Evolutionary conservation across 2,797 vertebrate species (phyloP).

Genomic region (Coluber constrictor): DNA sequence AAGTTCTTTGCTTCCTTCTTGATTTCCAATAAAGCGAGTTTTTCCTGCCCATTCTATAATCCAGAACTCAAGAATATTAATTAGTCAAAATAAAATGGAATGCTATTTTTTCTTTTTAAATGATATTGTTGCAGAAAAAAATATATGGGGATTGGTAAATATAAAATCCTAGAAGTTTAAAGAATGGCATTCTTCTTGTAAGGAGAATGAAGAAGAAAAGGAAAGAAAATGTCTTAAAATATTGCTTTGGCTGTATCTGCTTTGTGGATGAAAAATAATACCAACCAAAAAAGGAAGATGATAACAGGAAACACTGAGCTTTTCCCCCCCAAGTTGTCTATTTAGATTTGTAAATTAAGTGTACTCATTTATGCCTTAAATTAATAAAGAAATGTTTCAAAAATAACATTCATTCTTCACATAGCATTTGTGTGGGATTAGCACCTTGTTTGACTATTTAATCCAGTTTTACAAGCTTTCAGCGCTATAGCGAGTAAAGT

Average conservation of each 20-base stretch:
- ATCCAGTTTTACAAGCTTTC: neutral
- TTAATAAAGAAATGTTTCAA: neutral
- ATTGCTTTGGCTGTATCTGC: neutral
- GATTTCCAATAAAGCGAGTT: neutral
- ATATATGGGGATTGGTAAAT: neutral
- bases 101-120: neutral
- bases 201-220: neutral
- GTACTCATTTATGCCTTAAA: neutral
- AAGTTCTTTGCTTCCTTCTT: neutral
- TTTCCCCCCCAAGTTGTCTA: too few relatives aligned
- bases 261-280: neutral
- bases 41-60: neutral
- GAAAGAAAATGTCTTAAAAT: neutral
- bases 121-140: neutral
- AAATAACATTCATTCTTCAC: neutral
- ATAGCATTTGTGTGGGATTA: neutral
- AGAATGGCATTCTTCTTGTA: neutral
- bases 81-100: neutral
- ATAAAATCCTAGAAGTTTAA: neutral
- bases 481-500: neutral
- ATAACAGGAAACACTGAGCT: neutral
- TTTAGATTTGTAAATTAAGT: neutral
- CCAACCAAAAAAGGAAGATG: neutral
- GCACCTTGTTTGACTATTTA: neutral
- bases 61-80: neutral